Evolutionary conservation across 2,888 invertebrate genomes (phyloP).

Genomic region (Apotomis betuletana): DNA sequence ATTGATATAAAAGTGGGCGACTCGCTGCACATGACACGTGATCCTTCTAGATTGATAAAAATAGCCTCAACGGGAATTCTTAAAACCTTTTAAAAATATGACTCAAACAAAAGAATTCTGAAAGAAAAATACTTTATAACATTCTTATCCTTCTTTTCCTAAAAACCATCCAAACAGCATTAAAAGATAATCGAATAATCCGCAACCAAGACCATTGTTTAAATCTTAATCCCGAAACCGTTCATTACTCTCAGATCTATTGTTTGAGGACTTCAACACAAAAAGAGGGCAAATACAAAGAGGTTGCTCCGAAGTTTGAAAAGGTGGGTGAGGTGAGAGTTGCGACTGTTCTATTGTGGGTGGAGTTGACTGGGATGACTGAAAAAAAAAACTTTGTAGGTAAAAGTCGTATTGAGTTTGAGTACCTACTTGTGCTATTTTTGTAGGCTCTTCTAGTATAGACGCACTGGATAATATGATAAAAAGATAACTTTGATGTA

Average conservation of each 20-base stretch:
- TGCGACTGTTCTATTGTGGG: constrained; percentile 4
- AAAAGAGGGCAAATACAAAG: constrained; percentile 32
- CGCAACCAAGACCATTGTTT: constrained; percentile 29
- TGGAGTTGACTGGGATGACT: not conserved
- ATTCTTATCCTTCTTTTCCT: not conserved
- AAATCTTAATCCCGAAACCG: constrained; percentile 9
- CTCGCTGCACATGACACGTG: constrained; percentile 5
- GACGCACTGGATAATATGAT: too few relatives aligned
- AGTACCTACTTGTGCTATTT: too few relatives aligned
- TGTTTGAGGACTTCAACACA: constrained; percentile 33
- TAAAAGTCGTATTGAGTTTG: too few relatives aligned
- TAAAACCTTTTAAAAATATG: not conserved
- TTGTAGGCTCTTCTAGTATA: too few relatives aligned
- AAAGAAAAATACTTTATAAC: not conserved
- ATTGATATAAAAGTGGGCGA: constrained; percentile 3
- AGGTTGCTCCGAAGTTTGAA: constrained; percentile 23
- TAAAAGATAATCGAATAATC: constrained; percentile 33
- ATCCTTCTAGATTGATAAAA: not conserved
- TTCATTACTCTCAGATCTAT: constrained; percentile 22
- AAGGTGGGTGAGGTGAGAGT: constrained; percentile 6
- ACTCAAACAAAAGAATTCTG: not conserved
- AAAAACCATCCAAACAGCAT: constrained; percentile 16
- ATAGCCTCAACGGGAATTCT: not conserved
- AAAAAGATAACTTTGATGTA: too few relatives aligned
- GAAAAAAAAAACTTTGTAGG: not conserved